Base-by-base conservation (phyloP, 2,888 invertebrate genomes). In the Laothoe populi region DNA sequence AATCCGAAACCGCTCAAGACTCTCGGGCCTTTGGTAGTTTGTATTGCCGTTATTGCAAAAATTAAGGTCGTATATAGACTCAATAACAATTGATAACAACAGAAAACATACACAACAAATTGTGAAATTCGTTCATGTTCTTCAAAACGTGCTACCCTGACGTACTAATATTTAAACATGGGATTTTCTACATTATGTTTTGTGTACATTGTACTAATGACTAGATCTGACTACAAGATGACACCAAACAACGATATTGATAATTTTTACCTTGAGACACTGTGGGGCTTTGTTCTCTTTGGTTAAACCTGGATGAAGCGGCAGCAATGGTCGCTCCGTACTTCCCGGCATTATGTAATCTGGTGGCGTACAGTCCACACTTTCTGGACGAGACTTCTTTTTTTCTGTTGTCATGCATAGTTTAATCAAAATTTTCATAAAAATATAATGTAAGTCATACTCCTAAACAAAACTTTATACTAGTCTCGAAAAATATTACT, bases 321-420 rank as follows among this genome's bases (percentile, higher is more conserved):
- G 97, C 66, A 97, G 84, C 57, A 99, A 84, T 0, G 98, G 98
- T 23, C 98, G 94, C 60, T 99, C 99, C 77, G 96, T 96, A 68
- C 96, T 95, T 19, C 97, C 96, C 0, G 99, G 99, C 95, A 99
- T 97, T 75, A 99, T 98, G 86, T 96, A 98, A 78, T 99, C 99
- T 0, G 99, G 98, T 1, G 99, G 99, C 0, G 98, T 98, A 84
- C 98, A 99, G 86, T 99, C 99, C 0, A 98, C 96, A 69, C 97
- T 97, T 78, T 98, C 98, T 0, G 97, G 96, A 4, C 98, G 94
- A 62, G 95, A 94, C 75, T 97, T 97, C 88, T 98, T 98, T 90
- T 98, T 98, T 83, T 98, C 98, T 94, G 71, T 53, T 72, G 66
- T 38, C 5, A 57, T 42, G 24, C 19, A 44, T 44, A 19, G 4